Conservation (phyloP, 2,797 vertebrate species). For the Thripadectes ignobilis region DNA sequence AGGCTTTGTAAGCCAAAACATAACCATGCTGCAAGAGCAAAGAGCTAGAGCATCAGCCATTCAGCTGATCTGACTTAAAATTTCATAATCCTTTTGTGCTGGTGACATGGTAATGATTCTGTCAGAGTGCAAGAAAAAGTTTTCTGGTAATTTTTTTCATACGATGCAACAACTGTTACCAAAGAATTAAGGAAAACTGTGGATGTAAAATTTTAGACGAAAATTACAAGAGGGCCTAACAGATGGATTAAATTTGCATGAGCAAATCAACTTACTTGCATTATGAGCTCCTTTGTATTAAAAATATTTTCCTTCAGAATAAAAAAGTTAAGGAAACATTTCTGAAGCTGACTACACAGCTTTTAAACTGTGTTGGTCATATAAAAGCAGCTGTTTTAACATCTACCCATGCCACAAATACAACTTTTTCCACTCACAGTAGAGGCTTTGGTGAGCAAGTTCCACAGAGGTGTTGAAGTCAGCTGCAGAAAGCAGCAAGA, state of each 20-base stretch:
- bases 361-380: not conserved
- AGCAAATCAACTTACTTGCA: not conserved
- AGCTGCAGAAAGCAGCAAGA: not conserved
- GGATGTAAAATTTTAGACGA: not conserved
- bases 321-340: not conserved
- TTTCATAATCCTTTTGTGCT: not conserved
- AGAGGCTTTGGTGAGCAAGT: not conserved
- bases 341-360: not conserved
- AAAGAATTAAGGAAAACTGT: not conserved
- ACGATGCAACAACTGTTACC: fast-evolving
- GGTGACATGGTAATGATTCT: fast-evolving
- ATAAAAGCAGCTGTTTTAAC: conserved; percentile 10
- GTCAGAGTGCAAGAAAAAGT: not conserved
- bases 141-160: not conserved
- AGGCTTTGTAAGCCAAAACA: not conserved
- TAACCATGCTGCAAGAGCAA: not conserved
- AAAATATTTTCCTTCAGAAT: not conserved
- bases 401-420: not conserved
- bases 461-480: not conserved
- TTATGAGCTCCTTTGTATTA: not conserved
- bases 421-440: not conserved
- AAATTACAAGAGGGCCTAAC: not conserved
- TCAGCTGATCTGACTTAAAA: not conserved
- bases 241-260: not conserved
- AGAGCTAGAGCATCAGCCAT: not conserved